Conservation (phyloP, 2,113 vertebrate genomes). For the Macrotis lagotis region DNA sequence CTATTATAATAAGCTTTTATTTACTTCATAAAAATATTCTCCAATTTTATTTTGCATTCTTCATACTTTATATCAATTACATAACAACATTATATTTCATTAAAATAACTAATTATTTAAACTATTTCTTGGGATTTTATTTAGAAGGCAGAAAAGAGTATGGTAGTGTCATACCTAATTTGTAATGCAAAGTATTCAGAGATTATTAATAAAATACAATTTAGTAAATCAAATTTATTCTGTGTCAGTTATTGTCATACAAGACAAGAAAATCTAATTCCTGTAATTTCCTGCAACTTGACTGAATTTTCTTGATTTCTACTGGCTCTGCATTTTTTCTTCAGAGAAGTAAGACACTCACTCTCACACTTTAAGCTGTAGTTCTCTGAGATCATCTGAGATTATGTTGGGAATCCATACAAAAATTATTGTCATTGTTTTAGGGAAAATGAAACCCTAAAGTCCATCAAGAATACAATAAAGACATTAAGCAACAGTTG, state of each 20-base stretch:
- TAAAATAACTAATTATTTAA: no score
- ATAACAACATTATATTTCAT: no score
- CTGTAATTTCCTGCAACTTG: neutral
- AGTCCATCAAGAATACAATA: neutral
- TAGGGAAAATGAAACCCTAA: neutral
- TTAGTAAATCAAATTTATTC: no score
- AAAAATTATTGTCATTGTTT: slow-evolving; percentile 38
- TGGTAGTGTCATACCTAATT: no score
- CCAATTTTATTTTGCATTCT: no score
- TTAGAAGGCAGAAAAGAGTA: no score
- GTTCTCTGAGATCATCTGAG: neutral
- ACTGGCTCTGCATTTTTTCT: neutral
- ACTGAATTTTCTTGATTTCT: neutral
- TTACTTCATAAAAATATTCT: no score
- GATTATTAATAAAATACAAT: no score
- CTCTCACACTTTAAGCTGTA: slow-evolving; percentile 9
- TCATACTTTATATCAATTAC: no score
- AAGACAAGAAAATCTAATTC: rapidly evolving
- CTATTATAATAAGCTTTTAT: no score
- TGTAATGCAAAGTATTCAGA: no score
- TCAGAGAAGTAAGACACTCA: neutral
- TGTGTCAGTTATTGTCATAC: neutral
- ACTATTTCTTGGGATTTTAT: no score
- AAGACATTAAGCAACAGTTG: slow-evolving; percentile 53
- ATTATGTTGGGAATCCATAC: slow-evolving; percentile 20